Percentiles rank a stretch among this genome's conserved stretches.
These are phyloP conservation scores for Chymomyza amoena DNA, from an alignment of 2,888 invertebrate species.

Conservation along the genomic window DNA sequence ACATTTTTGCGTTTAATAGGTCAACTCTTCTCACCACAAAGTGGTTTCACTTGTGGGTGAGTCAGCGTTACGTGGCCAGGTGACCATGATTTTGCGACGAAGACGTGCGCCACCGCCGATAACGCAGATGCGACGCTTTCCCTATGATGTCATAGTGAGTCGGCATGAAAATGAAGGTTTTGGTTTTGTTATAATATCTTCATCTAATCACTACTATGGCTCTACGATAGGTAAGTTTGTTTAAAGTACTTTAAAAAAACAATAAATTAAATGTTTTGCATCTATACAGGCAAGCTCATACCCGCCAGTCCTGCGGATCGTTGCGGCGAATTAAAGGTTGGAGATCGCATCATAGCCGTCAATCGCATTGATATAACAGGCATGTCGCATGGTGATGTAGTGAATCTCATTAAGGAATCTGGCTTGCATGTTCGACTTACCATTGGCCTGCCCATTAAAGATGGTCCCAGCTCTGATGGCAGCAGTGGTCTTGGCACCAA, in stretches of 20 bases:
- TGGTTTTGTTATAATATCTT: constrained; percentile 99
- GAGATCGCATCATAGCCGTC: constrained; percentile 97
- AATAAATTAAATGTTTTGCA: neutral
- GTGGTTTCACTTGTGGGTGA: constrained; percentile 95
- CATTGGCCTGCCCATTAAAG: constrained; percentile 80
- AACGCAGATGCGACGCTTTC: constrained; percentile 77
- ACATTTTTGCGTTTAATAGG: constrained; percentile 56
- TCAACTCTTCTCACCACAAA: constrained; percentile 92
- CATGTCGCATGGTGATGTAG: constrained; percentile 97
- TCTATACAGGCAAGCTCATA: constrained; percentile 89
- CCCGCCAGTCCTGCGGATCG: constrained; percentile 97
- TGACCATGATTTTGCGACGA: constrained; percentile 87
- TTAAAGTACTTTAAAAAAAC: neutral
- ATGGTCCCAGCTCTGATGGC: constrained; percentile 61
- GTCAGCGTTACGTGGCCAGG: constrained; percentile 92
- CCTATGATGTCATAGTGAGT: constrained; percentile 95
- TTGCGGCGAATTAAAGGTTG: constrained; percentile 93
- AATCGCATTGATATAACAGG: constrained; percentile 94
- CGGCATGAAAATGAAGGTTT: constrained; percentile 97
- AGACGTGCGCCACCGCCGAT: constrained; percentile 65
- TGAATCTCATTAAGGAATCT: constrained; percentile 97
- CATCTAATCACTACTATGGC: constrained; percentile 88
- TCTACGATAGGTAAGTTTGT: constrained; percentile 87
- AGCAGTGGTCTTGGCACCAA: constrained; percentile 57
- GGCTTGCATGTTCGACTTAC: constrained; percentile 93